A percentile compares a stretch with the other conserved stretches of the same genome.
phyloP scores from a whole-genome alignment of 2,113 vertebrate genomes.

The Cyprinodon variegatus region DNA sequence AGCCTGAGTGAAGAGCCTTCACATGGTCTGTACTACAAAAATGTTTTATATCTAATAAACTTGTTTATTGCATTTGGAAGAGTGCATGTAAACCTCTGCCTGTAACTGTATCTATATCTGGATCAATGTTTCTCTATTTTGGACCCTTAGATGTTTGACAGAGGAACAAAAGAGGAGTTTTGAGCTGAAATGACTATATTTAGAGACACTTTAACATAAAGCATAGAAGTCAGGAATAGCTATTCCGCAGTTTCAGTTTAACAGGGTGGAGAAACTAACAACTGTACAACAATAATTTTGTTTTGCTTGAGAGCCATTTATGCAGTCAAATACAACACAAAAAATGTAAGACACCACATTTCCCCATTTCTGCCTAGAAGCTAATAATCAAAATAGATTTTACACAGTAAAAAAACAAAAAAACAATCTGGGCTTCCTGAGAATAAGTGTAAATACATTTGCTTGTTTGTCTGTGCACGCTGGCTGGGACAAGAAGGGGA shows the following conservation, averaged over 20 bases:
- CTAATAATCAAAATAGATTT: constrained; percentile 12
- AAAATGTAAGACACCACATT: neutral
- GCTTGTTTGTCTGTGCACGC: constrained; percentile 34
- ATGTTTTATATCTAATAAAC: neutral
- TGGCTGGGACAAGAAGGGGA: constrained; percentile 6
- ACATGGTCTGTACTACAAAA: neutral
- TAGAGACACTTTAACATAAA: constrained; percentile 55
- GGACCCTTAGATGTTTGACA: constrained; percentile 30
- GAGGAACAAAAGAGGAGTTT: constrained; percentile 50
- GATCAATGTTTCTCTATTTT: constrained; percentile 51
- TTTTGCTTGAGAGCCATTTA: neutral
- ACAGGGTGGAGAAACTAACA: neutral
- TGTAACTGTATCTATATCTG: constrained; percentile 51
- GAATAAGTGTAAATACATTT: constrained; percentile 13
- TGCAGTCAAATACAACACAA: neutral
- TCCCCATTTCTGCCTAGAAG: neutral
- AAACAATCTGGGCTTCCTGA: constrained; percentile 18
- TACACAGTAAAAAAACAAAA: neutral
- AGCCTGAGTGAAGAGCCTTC: neutral
- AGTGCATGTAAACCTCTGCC: neutral
- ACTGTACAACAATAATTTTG: neutral
- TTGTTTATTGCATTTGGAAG: neutral
- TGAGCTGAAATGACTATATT: constrained; percentile 57
- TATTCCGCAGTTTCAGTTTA: constrained; percentile 12
- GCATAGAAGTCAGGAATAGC: constrained; percentile 24